Evolutionary conservation across 2,113 vertebrate species (phyloP).

Genomic region (Anser cygnoides): DNA sequence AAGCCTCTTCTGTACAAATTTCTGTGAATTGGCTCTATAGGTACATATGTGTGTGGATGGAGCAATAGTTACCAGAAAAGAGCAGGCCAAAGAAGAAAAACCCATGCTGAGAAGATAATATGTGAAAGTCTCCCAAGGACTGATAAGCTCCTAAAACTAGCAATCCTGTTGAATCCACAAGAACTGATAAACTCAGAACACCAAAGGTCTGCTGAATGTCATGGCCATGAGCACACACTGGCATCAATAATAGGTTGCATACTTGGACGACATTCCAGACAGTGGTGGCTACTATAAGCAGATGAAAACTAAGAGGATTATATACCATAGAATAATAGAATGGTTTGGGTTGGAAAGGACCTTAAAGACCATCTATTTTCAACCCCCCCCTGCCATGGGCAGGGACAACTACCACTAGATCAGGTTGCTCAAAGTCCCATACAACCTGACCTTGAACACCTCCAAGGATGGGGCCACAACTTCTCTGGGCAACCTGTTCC

Average conservation of each 20-base stretch:
- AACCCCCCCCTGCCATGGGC: too few species aligned
- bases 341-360: too few species aligned
- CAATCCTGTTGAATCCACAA: not conserved
- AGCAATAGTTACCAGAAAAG: constrained; percentile 19
- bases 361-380: too few species aligned
- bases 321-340: not conserved
- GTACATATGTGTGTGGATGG: not conserved
- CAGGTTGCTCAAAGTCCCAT: too few species aligned
- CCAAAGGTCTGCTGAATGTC: not conserved
- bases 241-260: not conserved
- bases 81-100: not conserved
- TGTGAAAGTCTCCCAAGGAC: not conserved
- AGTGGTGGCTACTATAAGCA: not conserved
- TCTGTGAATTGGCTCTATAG: not conserved
- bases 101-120: not conserved
- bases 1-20: not conserved
- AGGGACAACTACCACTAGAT: too few species aligned
- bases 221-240: not conserved
- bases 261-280: not conserved
- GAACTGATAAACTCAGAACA: not conserved
- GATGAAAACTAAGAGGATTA: not conserved
- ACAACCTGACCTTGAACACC: too few species aligned
- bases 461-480: too few species aligned
- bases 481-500: too few species aligned
- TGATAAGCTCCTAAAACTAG: not conserved